A percentile compares a stretch with the other conserved stretches of the same genome.
These are phyloP conservation scores for Oreotragus oreotragus DNA, from an alignment of 2,113 vertebrate genomes.

Conservation along the genomic window DNA sequence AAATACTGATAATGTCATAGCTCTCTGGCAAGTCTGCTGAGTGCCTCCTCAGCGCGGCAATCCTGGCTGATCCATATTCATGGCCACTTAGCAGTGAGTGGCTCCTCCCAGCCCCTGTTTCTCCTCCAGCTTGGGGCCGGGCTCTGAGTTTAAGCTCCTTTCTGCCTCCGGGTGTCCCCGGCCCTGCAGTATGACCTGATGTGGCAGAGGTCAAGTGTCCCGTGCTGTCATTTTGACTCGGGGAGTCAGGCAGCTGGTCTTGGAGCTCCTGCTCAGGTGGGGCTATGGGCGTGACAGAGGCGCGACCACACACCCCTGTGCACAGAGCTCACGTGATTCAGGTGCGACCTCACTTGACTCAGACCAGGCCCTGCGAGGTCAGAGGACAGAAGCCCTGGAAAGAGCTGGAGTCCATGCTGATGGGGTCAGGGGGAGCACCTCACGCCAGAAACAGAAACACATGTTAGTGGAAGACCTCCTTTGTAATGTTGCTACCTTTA, in stretches of 20 bases:
- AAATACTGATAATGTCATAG: background rate
- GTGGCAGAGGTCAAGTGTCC: background rate
- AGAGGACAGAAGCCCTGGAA: background rate
- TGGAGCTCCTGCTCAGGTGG: background rate
- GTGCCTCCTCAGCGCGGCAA: background rate
- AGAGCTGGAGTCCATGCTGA: no score
- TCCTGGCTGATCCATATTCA: background rate
- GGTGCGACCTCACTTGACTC: background rate
- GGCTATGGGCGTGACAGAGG: background rate
- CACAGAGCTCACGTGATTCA: background rate
- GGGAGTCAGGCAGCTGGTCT: background rate
- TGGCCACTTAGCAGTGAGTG: background rate
- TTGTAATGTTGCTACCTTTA: background rate
- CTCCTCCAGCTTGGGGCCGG: background rate
- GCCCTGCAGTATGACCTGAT: background rate
- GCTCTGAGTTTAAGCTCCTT: background rate
- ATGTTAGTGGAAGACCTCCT: rapidly evolving
- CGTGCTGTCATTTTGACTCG: background rate
- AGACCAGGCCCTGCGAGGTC: background rate
- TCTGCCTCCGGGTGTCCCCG: background rate
- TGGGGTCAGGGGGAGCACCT: background rate
- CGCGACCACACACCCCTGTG: background rate
- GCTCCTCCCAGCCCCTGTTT: background rate
- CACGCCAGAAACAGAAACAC: background rate
- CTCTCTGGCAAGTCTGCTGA: background rate